phyloP scores from a whole-genome alignment of 1,140 invertebrate species.

The Samia ricini region DNA sequence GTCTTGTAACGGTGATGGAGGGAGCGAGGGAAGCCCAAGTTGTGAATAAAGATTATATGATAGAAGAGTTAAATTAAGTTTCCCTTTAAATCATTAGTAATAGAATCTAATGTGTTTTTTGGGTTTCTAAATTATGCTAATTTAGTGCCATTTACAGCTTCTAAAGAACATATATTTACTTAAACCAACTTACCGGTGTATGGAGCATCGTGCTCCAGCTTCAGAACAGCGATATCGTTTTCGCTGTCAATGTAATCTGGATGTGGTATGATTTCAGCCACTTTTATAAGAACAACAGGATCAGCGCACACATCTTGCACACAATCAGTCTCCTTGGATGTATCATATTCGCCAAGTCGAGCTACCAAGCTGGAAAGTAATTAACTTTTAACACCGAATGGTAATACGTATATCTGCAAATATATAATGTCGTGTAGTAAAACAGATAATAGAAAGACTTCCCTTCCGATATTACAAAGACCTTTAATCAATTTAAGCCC shows the following conservation, averaged over 20 bases:
- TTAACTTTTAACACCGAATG: background rate
- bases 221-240: conserved; percentile 23
- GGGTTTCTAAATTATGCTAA: too few species aligned
- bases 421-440: too few species aligned
- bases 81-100: background rate
- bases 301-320: conserved; percentile 21
- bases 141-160: too few species aligned
- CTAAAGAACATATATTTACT: too few species aligned
- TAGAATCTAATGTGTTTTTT: background rate
- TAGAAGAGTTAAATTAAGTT: background rate
- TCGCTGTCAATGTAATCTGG: conserved; percentile 12
- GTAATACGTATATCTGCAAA: too few species aligned
- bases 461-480: too few species aligned
- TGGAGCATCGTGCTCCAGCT: conserved; percentile 19
- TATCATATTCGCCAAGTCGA: conserved; percentile 27
- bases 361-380: conserved; percentile 16
- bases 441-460: too few species aligned
- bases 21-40: too few species aligned
- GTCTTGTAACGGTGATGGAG: too few species aligned
- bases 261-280: conserved; percentile 15
- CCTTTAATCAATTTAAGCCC: too few species aligned
- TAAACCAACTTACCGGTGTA: conserved; percentile 19
- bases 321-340: conserved; percentile 19
- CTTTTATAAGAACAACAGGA: conserved; percentile 6
- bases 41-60: background rate